phyloP scores from a whole-genome alignment of 1,140 invertebrate genomes.

The Hyles euphorbiae region DNA sequence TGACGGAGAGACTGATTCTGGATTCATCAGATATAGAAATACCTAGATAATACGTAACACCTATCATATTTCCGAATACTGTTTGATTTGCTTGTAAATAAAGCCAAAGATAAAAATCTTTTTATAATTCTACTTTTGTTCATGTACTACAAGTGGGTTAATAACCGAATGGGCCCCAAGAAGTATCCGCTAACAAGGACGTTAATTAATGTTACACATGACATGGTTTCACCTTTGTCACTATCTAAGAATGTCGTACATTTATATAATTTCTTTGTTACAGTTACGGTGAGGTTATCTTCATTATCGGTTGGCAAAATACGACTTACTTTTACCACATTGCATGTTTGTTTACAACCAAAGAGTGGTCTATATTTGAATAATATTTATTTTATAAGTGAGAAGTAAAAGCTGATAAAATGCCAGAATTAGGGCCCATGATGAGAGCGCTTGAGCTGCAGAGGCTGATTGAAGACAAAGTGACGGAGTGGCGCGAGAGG shows the following conservation, averaged over 20 bases:
- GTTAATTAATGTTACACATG: too few relatives aligned
- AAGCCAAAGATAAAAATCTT: too few relatives aligned
- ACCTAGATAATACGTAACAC: background rate
- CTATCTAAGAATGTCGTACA: conserved; percentile 3
- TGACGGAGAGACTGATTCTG: background rate
- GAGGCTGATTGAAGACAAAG: conserved; percentile 68
- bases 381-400: too few relatives aligned
- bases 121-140: too few relatives aligned
- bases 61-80: too few relatives aligned
- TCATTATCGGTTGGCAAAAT: too few relatives aligned
- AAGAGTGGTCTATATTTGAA: too few relatives aligned
- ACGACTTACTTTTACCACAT: too few relatives aligned
- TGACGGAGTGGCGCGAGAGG: conserved; percentile 68
- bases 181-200: too few relatives aligned
- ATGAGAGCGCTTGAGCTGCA: conserved; percentile 68
- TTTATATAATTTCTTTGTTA: conserved; percentile 2
- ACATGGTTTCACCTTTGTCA: background rate
- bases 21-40: background rate
- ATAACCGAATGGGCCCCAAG: background rate
- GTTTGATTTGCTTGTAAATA: too few relatives aligned
- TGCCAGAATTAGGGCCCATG: conserved; percentile 63
- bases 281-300: background rate
- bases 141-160: background rate
- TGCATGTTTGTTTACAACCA: too few relatives aligned
- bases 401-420: conserved; percentile 14